Evolutionary conservation across 2,888 invertebrate species (phyloP), one percentile per base, ranked within the genome.

Genomic region (Sinelater perroti): DNA sequence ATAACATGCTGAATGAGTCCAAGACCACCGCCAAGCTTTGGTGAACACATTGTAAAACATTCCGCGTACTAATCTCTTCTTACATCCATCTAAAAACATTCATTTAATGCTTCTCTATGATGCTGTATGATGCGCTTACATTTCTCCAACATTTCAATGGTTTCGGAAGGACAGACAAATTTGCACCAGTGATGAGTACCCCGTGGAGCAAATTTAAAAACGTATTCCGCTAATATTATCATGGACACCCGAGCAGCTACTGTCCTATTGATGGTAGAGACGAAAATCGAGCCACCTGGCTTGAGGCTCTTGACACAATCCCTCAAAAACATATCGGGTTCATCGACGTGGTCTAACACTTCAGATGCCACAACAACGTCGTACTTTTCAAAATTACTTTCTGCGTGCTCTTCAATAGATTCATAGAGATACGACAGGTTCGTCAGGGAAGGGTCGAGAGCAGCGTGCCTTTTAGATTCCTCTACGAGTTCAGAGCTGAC

Each of bases 111-210:
- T 24, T 6, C 24, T 24, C 5, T 24, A 6, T 6, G 5, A 6
- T 24, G 5, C 5, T 24, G 5, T 24, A 8, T 28, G 10, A 3
- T 28, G 2, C 28, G 10, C 87, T 85, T 82, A 93, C 93, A 83
- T 77, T 84, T 83, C 69, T 88, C 87, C 46, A 93, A 78, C 46
- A 90, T 75, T 64, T 83, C 81, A 63, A 88, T 85, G n/a, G 95
- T 80, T 64, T 93, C 90, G 46, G 85, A 81, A 1, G 95, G 95
- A 0, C 86, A 80, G 11, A 95, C 86, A 77, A 97, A 93, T 78
- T 95, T 94, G 5, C 93, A 85, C 86, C 90, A 95, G 56, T 95
- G 87, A 75, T 99, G 98, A 0, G 95, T 94, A 2, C 96, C 96
- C 65, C 78, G 79, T 0, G 97, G 96, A 8, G 95, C 74, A 0